These are phyloP conservation scores for Phrixothrix hirtus DNA, from an alignment of 2,888 invertebrate genomes.

Conservation along the genomic window DNA sequence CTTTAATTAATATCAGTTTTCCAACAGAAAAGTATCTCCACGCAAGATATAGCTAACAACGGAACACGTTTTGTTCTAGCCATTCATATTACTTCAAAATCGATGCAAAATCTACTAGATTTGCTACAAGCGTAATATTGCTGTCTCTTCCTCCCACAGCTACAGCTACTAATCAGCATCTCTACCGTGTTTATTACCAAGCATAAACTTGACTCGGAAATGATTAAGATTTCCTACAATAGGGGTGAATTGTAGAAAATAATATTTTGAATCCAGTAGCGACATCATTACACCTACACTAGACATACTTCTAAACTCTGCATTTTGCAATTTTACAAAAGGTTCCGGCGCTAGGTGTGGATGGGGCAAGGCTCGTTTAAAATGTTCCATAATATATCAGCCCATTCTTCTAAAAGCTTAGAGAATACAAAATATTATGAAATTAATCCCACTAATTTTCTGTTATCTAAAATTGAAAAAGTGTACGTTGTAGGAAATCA, in stretches of 20 bases:
- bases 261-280: no score
- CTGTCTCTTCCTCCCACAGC: conserved; percentile 42
- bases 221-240: conserved; percentile 22
- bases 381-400: no score
- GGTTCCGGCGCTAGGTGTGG: no score
- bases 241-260: conserved; percentile 20
- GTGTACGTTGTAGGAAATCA: no score
- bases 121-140: conserved; percentile 42
- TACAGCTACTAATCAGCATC: conserved; percentile 42
- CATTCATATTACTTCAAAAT: conserved; percentile 42
- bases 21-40: conserved; percentile 8
- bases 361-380: no score
- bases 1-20: no score
- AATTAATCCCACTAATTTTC: no score
- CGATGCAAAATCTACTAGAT: conserved; percentile 37
- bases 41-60: neutral
- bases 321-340: conserved; percentile 30
- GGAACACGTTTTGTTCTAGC: neutral
- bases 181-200: conserved; percentile 34
- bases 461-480: no score
- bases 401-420: no score
- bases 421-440: no score
- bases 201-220: conserved; percentile 28
- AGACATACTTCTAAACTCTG: conserved; percentile 26
- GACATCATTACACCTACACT: conserved; percentile 37